Percentiles rank a stretch among this genome's conserved stretches.
phyloP scores from a whole-genome alignment of 2,797 vertebrate species.

The Triplophysa yarkandensis region DNA sequence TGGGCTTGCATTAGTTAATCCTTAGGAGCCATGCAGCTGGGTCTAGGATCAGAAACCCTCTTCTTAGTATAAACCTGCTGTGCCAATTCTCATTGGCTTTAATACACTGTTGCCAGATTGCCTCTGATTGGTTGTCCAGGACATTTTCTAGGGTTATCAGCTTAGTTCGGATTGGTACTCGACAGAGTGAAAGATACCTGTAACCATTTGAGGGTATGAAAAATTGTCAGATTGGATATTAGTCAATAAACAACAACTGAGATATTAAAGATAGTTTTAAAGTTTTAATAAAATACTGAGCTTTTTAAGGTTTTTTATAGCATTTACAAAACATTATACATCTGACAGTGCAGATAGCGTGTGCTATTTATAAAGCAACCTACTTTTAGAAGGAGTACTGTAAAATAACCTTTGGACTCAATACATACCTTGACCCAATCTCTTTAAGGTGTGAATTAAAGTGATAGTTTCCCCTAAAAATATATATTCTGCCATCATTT shows the following conservation, averaged over 20 bases:
- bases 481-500: too few relatives aligned
- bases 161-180: slow-evolving; percentile 22
- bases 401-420: not conserved
- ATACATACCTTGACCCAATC: not conserved
- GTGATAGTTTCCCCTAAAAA: too few relatives aligned
- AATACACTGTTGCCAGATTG: slow-evolving; percentile 30
- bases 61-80: slow-evolving; percentile 36
- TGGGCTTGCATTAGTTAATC: slow-evolving; percentile 48
- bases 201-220: not conserved
- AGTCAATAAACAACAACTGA: slow-evolving; percentile 2
- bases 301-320: slow-evolving; percentile 14
- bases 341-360: slow-evolving; percentile 49
- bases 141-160: slow-evolving; percentile 9
- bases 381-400: slow-evolving; percentile 13
- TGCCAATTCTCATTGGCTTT: slow-evolving; percentile 44
- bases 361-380: slow-evolving; percentile 40
- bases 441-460: slow-evolving; percentile 33
- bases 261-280: too few relatives aligned
- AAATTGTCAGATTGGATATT: not conserved
- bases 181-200: not conserved
- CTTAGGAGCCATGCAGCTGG: slow-evolving; percentile 36
- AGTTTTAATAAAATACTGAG: too few relatives aligned
- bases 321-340: slow-evolving; percentile 40
- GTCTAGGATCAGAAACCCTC: slow-evolving; percentile 30
- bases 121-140: slow-evolving; percentile 20